Base-by-base conservation (phyloP, 1,140 invertebrate genomes). In the Choristoneura fumiferana region DNA sequence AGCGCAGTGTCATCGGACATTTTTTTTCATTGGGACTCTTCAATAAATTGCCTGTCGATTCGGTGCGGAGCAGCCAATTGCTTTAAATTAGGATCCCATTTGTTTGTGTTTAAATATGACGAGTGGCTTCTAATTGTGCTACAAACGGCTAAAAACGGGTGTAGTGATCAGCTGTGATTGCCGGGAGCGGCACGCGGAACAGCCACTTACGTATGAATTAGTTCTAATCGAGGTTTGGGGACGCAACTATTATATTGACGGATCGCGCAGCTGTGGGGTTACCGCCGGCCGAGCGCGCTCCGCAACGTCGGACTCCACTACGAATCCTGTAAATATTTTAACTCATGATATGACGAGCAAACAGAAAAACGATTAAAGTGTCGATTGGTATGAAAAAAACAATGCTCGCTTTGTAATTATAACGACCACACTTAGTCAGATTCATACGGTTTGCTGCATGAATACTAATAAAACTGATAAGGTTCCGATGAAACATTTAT, bases 71-170 rank as follows among this genome's bases (percentile, higher is more conserved):
- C 54, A 43, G 53, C 65, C 74, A 79, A 77, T 77, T 77, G 72
- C 63, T 60, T 67, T 69, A 78, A 81, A 84, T 84, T 73, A 84
- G 69, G 76, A 73, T 65, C 57, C 68, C 76, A 81, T 84, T 78
- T 72, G 70, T 81, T 65, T 69, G 67, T 71, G 76, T 81, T 45
- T 78, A 71, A 66, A 52, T 62, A 57, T 67, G 58, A 69, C 64
- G 58, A 60, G 49, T 35, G 61, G 58, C 60, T 63, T 61, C 59
- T 69, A 69, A 69, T 73, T 49, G 65, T 63, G 57, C 65, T 53
- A 43, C 62, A 63, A 60, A 67, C 58, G 62, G 67, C 67, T 62
- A 54, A 55, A 59, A 49, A 56, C 34, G 17, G 57, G 49, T 52
- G 40, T 18, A 33, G 33, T 57, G 67, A 62, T 62, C 61, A 58